Evolutionary conservation across 1,140 invertebrate genomes (phyloP), one percentile per base, ranked within the genome.

Genomic region (Philotrypesis tridentata): DNA sequence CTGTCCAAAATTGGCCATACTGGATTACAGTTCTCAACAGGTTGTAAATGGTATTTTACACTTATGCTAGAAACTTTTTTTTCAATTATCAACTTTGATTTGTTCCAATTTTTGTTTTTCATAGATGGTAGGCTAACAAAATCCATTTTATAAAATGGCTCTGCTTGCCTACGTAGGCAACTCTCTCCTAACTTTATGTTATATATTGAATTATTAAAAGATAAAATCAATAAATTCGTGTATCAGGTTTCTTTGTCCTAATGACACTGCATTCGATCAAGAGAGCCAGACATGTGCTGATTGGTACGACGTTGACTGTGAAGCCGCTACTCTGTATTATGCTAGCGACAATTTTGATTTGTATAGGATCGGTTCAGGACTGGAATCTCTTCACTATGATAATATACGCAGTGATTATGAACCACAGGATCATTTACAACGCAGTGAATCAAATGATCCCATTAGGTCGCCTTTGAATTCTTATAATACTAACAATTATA

Each of bases 181-280:
- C n/a, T n/a, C n/a, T n/a, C n/a, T n/a, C n/a, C n/a, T n/a, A n/a
- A n/a, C n/a, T n/a, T n/a, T n/a, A n/a, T n/a, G n/a, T n/a, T n/a
- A n/a, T n/a, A n/a, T n/a, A n/a, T n/a, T n/a, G n/a, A n/a, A n/a
- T n/a, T n/a, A n/a, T n/a, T n/a, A 43, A 25, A 12, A 65, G 2
- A 29, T 27, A 33, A 17, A 9, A 29, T n/a, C n/a, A 37, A 31
- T 2, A 37, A 70, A 33, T 12, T 31, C n/a, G 11, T 70, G 3
- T 61, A 60, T 25, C n/a, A 94, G 96, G 85, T 98, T 98, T 92
- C 93, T 98, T 84, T 98, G 97, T 89, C 97, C 97, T 5, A 97
- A 98, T 86, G 96, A 97, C 83, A 98, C 97, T 0, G 95, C 97
- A 80, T 98, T 98, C 91, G 97, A 98, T 88, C 97, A 98, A 89